Percentiles rank a stretch among this genome's conserved stretches.
Conservation (phyloP, 2,888 invertebrate genomes). For the Agrotis clavis region DNA sequence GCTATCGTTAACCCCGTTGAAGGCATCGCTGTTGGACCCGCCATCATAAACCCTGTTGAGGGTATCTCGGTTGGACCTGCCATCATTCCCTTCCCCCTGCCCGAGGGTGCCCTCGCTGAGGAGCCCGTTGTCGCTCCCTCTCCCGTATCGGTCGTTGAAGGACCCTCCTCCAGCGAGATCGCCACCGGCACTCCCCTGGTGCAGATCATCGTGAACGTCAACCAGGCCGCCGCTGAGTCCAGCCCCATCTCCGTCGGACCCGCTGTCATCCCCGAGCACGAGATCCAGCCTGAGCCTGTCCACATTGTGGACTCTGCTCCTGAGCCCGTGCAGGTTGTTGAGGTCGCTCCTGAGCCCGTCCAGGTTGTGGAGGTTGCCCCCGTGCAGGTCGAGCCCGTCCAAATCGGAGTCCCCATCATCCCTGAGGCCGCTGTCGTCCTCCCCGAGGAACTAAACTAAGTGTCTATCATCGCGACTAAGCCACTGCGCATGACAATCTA, state of each 20-base stretch:
- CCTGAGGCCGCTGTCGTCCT: conserved; percentile 67
- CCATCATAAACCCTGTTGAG: conserved; percentile 47
- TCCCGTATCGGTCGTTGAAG: conserved; percentile 36
- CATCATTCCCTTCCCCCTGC: conserved; percentile 60
- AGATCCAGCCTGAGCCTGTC: conserved; percentile 38
- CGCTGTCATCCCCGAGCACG: conserved; percentile 24
- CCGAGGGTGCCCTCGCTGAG: conserved; percentile 43
- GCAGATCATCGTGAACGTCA: conserved; percentile 72
- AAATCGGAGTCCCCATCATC: conserved; percentile 57
- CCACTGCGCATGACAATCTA: conserved; percentile 49
- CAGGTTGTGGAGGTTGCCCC: conserved; percentile 41
- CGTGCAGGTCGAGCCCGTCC: conserved; percentile 58
- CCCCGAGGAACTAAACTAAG: conserved; percentile 69
- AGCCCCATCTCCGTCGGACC: conserved; percentile 47
- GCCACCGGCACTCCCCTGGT: conserved; percentile 64
- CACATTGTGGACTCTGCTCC: conserved; percentile 18
- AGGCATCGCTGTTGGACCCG: conserved; percentile 63
- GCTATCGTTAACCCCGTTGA: conserved; percentile 67
- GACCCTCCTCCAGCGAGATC: conserved; percentile 13
- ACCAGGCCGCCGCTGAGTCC: conserved; percentile 29
- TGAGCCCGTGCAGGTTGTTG: conserved; percentile 43
- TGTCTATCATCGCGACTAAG: conserved; percentile 10
- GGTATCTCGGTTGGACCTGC: conserved; percentile 59
- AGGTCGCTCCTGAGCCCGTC: conserved; percentile 26
- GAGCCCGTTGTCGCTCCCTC: conserved; percentile 26